Evolutionary conservation across 2,113 vertebrate genomes (phyloP), one percentile per base, ranked within the genome.

Genomic region (Pagrus major): DNA sequence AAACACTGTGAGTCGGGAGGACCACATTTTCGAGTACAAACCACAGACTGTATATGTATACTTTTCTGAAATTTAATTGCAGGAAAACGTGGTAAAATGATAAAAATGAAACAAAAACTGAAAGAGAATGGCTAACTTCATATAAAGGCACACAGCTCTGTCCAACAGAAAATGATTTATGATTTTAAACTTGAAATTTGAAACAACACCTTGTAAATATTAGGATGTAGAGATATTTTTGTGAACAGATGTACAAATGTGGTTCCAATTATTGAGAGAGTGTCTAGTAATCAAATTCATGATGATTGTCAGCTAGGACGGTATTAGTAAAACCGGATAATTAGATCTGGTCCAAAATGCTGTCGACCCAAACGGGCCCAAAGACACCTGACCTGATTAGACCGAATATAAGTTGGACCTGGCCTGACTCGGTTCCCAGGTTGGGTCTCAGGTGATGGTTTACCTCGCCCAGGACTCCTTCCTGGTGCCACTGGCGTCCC

Each of bases 381-480:
- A 49, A 49, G 7, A 25, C 25, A 18, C 20, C 35, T 21, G 23
- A 27, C n/a, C 60, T 18, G 31, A 60, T 23, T 12, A 6, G 4
- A 4, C 35, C 25, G 21, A 55, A 39, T 29, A 12, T 31, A 42
- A 42, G 20, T 39, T n/a, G 16, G 29, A 21, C 11, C 20, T 25
- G 31, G 54, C 29, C 41, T 33, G 69, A n/a, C 18, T 23, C 4
- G n/a, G 55, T 35, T 59, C 9, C 21, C 4, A n/a, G 20, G 10
- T 63, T 2, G 6, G 15, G 31, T 39, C 20, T 41, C 1, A 42
- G n/a, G 1, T 12, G 23, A 65, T n/a, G n/a, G 4, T 12, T 72
- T 79, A 93, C 93, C 93, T 97, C 80, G 94, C 97, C 97, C 98
- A 99, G 12, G 96, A 92, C 87, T 99, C 97, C 92, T 97, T 98